These are phyloP conservation scores for Thereuonema tuberculata DNA, from an alignment of 1,140 invertebrate species.

Conservation along the genomic window DNA sequence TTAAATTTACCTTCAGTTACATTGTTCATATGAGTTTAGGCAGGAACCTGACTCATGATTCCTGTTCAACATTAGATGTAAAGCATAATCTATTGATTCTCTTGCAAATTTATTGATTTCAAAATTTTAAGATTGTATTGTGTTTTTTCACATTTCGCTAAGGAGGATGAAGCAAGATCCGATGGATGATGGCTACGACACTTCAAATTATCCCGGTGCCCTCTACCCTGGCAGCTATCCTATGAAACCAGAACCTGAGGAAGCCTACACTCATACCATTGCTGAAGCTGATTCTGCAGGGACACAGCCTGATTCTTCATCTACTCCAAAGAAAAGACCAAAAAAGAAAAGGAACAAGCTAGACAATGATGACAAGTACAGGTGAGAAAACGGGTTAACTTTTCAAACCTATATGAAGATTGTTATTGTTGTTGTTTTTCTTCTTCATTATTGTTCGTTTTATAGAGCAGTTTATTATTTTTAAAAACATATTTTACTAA, in stretches of 20 bases:
- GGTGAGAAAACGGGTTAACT: neutral
- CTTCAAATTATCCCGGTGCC: slow-evolving; percentile 17
- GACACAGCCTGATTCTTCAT: slow-evolving; percentile 38
- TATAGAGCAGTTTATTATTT: too few relatives aligned
- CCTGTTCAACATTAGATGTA: too few relatives aligned
- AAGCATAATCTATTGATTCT: too few relatives aligned
- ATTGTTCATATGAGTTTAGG: too few relatives aligned
- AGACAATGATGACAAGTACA: slow-evolving; percentile 27
- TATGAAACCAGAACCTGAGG: slow-evolving; percentile 21
- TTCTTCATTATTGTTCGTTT: too few relatives aligned
- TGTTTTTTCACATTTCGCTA: too few relatives aligned
- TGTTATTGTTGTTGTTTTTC: too few relatives aligned
- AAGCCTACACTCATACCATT: slow-evolving; percentile 28
- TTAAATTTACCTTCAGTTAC: too few relatives aligned
- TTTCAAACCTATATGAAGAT: neutral
- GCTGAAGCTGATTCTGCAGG: slow-evolving; percentile 33
- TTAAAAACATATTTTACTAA: too few relatives aligned
- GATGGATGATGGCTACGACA: slow-evolving; percentile 67
- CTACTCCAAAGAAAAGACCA: slow-evolving; percentile 58
- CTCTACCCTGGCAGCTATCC: slow-evolving; percentile 15
- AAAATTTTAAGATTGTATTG: neutral
- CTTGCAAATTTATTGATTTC: too few relatives aligned
- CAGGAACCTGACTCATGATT: too few relatives aligned
- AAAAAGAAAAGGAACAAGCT: slow-evolving; percentile 58
- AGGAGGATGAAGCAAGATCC: slow-evolving; percentile 46